Evolutionary conservation across 2,113 vertebrate genomes (phyloP), one percentile per base, ranked within the genome.

Genomic region (Myiozetetes cayanensis): DNA sequence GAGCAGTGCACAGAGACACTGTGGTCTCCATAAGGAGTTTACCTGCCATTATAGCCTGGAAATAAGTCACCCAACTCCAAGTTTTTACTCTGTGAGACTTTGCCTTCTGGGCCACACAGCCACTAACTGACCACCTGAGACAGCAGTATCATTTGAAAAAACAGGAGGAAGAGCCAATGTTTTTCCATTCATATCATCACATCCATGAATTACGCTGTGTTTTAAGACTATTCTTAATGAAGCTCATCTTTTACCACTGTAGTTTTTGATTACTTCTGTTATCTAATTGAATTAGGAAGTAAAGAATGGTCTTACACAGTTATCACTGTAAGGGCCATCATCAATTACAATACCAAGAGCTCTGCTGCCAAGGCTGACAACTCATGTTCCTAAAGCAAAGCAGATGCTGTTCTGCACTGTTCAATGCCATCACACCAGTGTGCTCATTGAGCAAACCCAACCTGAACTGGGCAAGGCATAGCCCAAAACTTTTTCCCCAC

Each of bases 321-420:
- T 63, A 63, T 10, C 23, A 73, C 22, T 2, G 0, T 15, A 53
- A 71, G 25, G 73, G 23, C 43, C 37, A 33, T 22, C 0, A 2
- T 44, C 33, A 81, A 9, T 35, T 62, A 41, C 52, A 83, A 9
- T 33, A 67, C 8, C 43, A 53, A 53, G 37, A 71, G 22, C 41
- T 44, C 0, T 7, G 39, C 65, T 63, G n/a, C 30, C 22, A 20
- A 27, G 43, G 53, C 33, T 55, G n/a, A 22, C 31, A 76, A 8
- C 44, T 59, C 24, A 14, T 0, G 1, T 30, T 30, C 47, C 67
- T 63, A 37, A 55, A 9, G 37, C n/a, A 62, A 53, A 70, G 55
- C 46, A 68, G 63, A 11, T 44, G 31, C 47, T 59, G 25, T 50
- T 50, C 49, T 50, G 66, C 56, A 22, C 43, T 46, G 23, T 59